These are phyloP conservation scores for Anas georgica DNA, from an alignment of 2,797 vertebrate genomes.

Conservation along the genomic window DNA sequence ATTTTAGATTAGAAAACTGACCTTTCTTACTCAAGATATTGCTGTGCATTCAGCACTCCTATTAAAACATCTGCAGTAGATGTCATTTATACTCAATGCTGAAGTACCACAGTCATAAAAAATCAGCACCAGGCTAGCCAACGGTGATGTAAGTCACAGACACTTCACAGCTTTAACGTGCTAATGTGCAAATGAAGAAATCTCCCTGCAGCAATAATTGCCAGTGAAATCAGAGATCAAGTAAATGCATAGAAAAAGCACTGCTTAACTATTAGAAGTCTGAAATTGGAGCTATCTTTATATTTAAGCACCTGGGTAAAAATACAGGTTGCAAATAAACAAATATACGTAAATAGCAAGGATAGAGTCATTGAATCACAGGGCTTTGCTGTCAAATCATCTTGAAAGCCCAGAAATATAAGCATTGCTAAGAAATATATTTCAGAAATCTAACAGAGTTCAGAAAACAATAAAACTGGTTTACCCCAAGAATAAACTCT, in stretches of 20 bases:
- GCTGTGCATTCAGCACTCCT: background rate
- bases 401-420: background rate
- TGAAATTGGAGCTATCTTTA: background rate
- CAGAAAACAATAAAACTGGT: background rate
- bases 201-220: background rate
- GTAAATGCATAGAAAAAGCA: background rate
- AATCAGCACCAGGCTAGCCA: background rate
- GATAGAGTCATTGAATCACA: accelerated
- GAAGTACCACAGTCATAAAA: background rate
- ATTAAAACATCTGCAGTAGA: background rate
- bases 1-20: background rate
- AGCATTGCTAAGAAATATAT: background rate
- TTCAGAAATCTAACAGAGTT: background rate
- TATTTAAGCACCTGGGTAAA: background rate
- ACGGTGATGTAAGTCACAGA: background rate
- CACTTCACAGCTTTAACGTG: background rate
- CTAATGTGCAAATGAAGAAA: background rate
- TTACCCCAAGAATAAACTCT: background rate
- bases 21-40: background rate
- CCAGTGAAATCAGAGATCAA: background rate
- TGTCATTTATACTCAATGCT: background rate
- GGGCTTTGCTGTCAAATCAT: background rate
- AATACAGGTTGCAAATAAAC: background rate
- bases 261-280: background rate
- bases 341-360: background rate